These are phyloP conservation scores for Scelioninae gen. 2 DNA, from an alignment of 2,888 invertebrate genomes.

Conservation along the genomic window DNA sequence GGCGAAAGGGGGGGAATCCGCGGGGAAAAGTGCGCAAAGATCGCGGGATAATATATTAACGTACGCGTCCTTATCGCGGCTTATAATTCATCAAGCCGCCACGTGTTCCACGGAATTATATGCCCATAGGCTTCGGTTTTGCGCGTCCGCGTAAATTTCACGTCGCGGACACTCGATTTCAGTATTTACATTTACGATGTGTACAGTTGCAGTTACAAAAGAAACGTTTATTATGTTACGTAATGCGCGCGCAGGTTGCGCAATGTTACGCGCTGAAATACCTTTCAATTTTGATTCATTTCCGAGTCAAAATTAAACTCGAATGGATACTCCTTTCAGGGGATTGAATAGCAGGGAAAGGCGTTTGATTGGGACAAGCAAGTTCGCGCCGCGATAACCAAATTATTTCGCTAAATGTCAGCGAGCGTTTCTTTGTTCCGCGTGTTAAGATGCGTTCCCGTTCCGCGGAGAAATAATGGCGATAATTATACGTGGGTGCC, in stretches of 20 bases:
- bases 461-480: too few relatives aligned
- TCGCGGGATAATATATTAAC: conserved; percentile 72
- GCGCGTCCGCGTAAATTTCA: conserved; percentile 47
- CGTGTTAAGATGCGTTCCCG: too few relatives aligned
- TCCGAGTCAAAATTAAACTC: neutral
- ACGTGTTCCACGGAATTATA: conserved; percentile 68
- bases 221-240: conserved; percentile 43
- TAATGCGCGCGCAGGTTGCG: conserved; percentile 13
- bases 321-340: too few relatives aligned
- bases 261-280: conserved; percentile 4
- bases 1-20: conserved; percentile 9
- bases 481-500: too few relatives aligned
- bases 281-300: conserved; percentile 4
- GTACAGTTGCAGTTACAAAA: conserved; percentile 45
- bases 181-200: conserved; percentile 49
- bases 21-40: conserved; percentile 23
- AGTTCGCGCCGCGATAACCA: too few relatives aligned
- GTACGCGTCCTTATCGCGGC: conserved; percentile 73
- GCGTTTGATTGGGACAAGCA: too few relatives aligned
- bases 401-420: too few relatives aligned
- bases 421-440: too few relatives aligned
- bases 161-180: conserved; percentile 43
- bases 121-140: conserved; percentile 15
- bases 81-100: conserved; percentile 74
- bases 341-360: too few relatives aligned